Base-by-base conservation (phyloP, 2,113 vertebrate species). In the Vulpes vulpes region DNA sequence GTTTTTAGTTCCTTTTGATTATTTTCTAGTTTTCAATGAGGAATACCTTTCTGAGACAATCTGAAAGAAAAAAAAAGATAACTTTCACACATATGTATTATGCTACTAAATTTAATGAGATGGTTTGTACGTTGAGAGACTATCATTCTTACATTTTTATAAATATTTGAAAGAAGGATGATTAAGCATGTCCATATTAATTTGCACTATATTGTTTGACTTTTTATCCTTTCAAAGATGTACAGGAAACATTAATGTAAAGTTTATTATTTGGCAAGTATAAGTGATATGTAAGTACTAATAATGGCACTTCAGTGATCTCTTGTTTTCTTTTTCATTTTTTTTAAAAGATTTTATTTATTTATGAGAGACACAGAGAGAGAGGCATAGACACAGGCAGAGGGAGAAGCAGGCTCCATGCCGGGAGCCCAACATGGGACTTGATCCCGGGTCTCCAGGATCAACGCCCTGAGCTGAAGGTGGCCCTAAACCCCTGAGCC, bases 221-320 rank as follows among this genome's bases (percentile, higher is more conserved):
- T 84, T 97, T 87, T 0, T 30, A 32, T 79, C 16, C 55, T 96
- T 97, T 91, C 76, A 96, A 89, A 98, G 19, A 23, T 59, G 22
- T 7, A 95, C 67, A 84, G 59, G 15, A 38, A 94, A 35, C 22
- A 51, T 12, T 55, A 19, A 14, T 64, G 53, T 38, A 57, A 49
- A 83, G 32, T 8, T 57, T 76, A 64, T 59, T 65, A 35, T 87
- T 19, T 65, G 23, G 79, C 23, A 71, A 8, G 53, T 60, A 3
- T 32, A 59, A 85, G 2, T 74, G 91, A n/a, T 73, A 35, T 51
- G 80, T 53, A 62, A 76, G 17, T 57, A 49, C 14, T 86, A 57
- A 76, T 64, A 82, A 14, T 65, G 49, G n/a, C n/a, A 65, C 69
- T 62, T 64, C 38, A 16, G 5, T 84, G 67, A 84, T 53, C 15